phyloP scores from a whole-genome alignment of 2,888 invertebrate genomes.

The Neria commutata region DNA sequence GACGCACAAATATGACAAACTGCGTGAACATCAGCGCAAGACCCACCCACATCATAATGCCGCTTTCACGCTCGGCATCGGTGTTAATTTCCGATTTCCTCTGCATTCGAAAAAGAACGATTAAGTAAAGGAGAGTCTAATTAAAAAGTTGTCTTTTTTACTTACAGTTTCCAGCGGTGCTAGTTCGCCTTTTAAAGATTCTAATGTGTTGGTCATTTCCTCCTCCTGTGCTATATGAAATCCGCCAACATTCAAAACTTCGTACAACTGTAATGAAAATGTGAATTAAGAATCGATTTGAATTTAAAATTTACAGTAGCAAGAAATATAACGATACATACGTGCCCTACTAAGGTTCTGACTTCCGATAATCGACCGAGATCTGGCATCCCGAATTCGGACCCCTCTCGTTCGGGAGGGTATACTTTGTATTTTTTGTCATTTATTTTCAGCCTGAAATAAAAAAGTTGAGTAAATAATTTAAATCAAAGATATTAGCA shows the following conservation, averaged over 20 bases:
- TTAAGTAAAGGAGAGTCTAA: neutral
- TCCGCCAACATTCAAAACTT: slow-evolving; percentile 90
- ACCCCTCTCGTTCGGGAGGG: slow-evolving; percentile 74
- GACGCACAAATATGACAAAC: slow-evolving; percentile 92
- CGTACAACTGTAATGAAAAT: slow-evolving; percentile 90
- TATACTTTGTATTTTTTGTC: slow-evolving; percentile 83
- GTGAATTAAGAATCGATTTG: too few species aligned
- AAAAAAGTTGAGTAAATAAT: neutral
- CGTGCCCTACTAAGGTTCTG: slow-evolving; percentile 59
- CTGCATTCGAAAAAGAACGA: slow-evolving; percentile 66
- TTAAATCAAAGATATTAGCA: neutral
- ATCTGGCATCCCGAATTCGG: slow-evolving; percentile 56
- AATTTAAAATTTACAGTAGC: too few species aligned
- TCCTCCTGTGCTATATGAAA: slow-evolving; percentile 87
- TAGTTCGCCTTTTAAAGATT: slow-evolving; percentile 80
- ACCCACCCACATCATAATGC: slow-evolving; percentile 84
- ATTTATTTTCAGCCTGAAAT: slow-evolving; percentile 81
- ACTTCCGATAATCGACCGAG: slow-evolving; percentile 59
- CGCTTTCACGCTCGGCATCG: slow-evolving; percentile 74
- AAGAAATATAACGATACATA: slow-evolving; percentile 41
- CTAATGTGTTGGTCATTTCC: slow-evolving; percentile 78
- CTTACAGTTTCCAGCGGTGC: slow-evolving; percentile 84
- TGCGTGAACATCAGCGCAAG: slow-evolving; percentile 95
- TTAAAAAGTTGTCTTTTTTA: slow-evolving; percentile 10
- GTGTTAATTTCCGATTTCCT: slow-evolving; percentile 74